Base-by-base conservation (phyloP, 1,140 invertebrate genomes). In the Rhyacophila brunnea region DNA sequence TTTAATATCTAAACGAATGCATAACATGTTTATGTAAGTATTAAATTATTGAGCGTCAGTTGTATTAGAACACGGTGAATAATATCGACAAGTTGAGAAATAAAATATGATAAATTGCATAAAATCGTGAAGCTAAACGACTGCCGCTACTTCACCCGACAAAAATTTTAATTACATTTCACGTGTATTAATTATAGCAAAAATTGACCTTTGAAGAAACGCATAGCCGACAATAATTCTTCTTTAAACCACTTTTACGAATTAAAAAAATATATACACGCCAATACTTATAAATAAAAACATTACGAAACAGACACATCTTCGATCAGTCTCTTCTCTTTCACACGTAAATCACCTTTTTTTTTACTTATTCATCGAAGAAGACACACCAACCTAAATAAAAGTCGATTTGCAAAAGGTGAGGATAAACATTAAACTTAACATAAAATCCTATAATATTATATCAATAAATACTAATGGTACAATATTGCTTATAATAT, bases 281-380 rank as follows among this genome's bases (percentile, higher is more conserved):
- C n/a, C 38, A 40, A 40, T 40, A 40, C 11, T 40, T 13, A 40
- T 40, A 40, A 40, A 13, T 13, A 40, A 40, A 40, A 40, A 40
- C 38, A 13, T 13, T 13, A 40, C 15, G 38, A 15, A 13, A 40
- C 38, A 5, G 43, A 45, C n/a, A n/a, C 43, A 15, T n/a, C 13
- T 45, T 45, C 18, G n/a, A 10, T 10, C 10, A 17, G 9, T 11
- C 10, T 11, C 10, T 17, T 17, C 17, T 19, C 14, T 15, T 45
- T 45, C 43, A 45, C 43, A 45, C 43, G 43, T 45, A 45, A 45
- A 45, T 45, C 18, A 45, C 43, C 2, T 10, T 45, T 28, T n/a
- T 28, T 28, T 28, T 28, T 28, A 28, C 23, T 28, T 28, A 5
- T 5, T 28, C 23, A 28, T 28, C 23, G 9, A 28, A 17, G 13